Base-by-base conservation (phyloP, 2,113 vertebrate species). In the Leptosomus discolor region DNA sequence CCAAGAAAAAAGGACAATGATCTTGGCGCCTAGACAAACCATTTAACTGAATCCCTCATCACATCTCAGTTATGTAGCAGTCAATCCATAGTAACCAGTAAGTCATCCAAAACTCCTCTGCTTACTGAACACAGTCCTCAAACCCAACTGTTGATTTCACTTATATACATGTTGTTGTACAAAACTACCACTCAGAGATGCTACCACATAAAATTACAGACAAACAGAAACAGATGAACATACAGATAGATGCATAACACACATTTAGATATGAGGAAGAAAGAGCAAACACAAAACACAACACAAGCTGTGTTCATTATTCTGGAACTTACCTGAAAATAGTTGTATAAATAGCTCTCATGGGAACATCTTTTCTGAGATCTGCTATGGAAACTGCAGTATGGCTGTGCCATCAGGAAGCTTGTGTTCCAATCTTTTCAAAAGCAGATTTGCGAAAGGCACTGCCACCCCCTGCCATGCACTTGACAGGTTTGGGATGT, bases 201-300 rank as follows among this genome's bases (percentile, higher is more conserved):
- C 92, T 68, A 16, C n/a, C 53, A 54, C 76, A 84, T 75, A 86
- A 94, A 94, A 89, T 11, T 77, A 45, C n/a, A 95, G 91, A 91
- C 84, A 97, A 95, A 94, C 69, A 85, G 96, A 92, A 92, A 91
- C 86, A 97, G 94, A 94, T 79, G 88, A 93, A 76, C 19, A 7
- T 22, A 48, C 4, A 57, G 79, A 88, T 48, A 89, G 57, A 80
- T 0, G 2, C 1, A 0, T 39, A 73, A 30, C n/a, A 85, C 4
- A 0, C 32, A 15, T 61, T 94, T 30, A 56, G 37, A 51, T 36
- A 46, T 1, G 27, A 50, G 36, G 36, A 71, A 81, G 27, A 58
- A 64, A 34, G 12, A 85, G 27, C 8, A 88, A 63, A 95, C 81
- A n/a, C 60, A 88, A 91, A 75, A 61, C n/a, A 71, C 43, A 93